Evolutionary conservation across 1,140 invertebrate genomes (phyloP).

Genomic region (Hycleus phaleratus): DNA sequence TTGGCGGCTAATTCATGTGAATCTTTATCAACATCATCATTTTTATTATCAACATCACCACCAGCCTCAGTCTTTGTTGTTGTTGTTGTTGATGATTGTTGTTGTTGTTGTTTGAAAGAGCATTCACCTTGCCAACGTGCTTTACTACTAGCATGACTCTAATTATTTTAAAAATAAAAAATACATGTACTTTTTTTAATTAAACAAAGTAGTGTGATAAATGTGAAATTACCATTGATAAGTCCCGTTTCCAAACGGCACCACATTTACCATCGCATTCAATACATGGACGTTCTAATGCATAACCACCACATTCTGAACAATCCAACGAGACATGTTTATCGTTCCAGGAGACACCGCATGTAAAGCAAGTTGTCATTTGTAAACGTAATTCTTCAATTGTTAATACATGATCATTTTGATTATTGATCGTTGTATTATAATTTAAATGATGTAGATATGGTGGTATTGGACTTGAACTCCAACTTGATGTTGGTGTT

Average conservation of each 20-base stretch:
- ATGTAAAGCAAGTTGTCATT: constrained; percentile 68
- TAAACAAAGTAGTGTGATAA: no score
- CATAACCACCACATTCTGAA: constrained; percentile 75
- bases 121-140: constrained; percentile 68
- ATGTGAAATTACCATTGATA: constrained; percentile 53
- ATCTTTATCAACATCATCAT: constrained; percentile 7
- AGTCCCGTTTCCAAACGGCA: constrained; percentile 67
- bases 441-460: constrained; percentile 13
- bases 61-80: constrained; percentile 25
- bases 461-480: constrained; percentile 9
- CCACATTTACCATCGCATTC: constrained; percentile 68
- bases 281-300: constrained; percentile 66
- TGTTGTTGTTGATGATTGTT: constrained; percentile 12
- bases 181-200: no score
- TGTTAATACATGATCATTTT: constrained; percentile 48
- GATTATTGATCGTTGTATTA: no score
- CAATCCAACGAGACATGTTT: constrained; percentile 73
- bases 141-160: constrained; percentile 62
- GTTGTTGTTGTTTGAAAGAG: constrained; percentile 11
- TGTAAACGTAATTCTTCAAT: constrained; percentile 65
- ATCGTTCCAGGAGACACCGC: constrained; percentile 75
- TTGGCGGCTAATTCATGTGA: constrained; percentile 44
- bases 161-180: constrained; percentile 41
- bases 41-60: no score
- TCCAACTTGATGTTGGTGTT: constrained; percentile 23